Conservation (phyloP, 2,888 invertebrate species). For the Clanis bilineata region DNA sequence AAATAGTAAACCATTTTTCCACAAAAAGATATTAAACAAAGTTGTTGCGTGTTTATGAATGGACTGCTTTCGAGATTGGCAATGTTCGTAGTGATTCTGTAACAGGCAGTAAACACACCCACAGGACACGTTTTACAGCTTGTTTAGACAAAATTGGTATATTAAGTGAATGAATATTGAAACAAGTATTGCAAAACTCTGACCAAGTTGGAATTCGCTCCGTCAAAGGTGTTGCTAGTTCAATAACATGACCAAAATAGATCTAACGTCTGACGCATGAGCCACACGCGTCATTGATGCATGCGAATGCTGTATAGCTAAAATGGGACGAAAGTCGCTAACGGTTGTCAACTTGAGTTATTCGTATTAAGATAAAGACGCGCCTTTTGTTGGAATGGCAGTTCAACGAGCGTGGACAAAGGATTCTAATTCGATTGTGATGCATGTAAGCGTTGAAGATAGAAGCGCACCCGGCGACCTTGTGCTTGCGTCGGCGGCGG, state of each 20-base stretch:
- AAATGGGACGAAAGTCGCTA: slow-evolving; percentile 61
- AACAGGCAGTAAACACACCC: too few species aligned
- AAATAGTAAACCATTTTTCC: too few species aligned
- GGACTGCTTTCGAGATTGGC: too few species aligned
- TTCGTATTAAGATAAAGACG: slow-evolving; percentile 43
- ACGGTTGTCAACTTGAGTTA: slow-evolving; percentile 54
- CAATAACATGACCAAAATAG: slow-evolving; percentile 53
- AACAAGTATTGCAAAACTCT: slow-evolving; percentile 3
- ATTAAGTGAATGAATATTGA: not conserved
- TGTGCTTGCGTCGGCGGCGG: slow-evolving; percentile 57
- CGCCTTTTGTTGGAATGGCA: slow-evolving; percentile 41
- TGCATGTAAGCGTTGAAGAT: slow-evolving; percentile 55
- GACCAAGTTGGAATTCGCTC: slow-evolving; percentile 10
- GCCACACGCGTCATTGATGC: slow-evolving; percentile 60
- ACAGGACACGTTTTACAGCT: too few species aligned
- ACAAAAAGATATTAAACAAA: too few species aligned
- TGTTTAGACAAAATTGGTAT: not conserved
- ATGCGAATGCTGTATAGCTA: slow-evolving; percentile 47
- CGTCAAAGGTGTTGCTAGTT: slow-evolving; percentile 16
- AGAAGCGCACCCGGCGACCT: slow-evolving; percentile 72
- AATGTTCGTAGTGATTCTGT: too few species aligned
- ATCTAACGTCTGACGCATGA: slow-evolving; percentile 57
- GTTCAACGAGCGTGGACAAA: slow-evolving; percentile 44
- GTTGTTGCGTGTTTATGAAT: too few species aligned
- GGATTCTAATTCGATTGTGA: slow-evolving; percentile 48